A percentile compares a stretch with the other conserved stretches of the same genome.
phyloP scores from a whole-genome alignment of 2,797 vertebrate species.

The Florisuga fusca region DNA sequence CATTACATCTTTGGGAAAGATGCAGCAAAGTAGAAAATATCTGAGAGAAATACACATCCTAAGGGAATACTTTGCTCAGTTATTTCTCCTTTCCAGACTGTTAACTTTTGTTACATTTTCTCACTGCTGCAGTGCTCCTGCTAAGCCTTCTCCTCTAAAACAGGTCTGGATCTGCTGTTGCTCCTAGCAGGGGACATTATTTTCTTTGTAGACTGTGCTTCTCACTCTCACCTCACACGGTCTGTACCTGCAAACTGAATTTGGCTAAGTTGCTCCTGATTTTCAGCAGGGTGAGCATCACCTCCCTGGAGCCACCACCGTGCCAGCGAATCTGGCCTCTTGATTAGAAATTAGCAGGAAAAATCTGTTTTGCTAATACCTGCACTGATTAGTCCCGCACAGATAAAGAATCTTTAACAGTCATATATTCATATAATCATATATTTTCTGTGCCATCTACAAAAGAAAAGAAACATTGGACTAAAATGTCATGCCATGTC shows the following conservation, averaged over 20 bases:
- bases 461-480: neutral
- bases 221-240: conserved; percentile 40
- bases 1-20: neutral
- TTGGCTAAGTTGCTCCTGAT: conserved; percentile 35
- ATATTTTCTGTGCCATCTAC: neutral
- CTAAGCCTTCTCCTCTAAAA: neutral
- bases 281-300: conserved; percentile 20
- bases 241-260: conserved; percentile 47
- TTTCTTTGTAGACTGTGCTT: neutral
- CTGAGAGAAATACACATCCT: neutral
- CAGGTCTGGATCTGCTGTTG: neutral
- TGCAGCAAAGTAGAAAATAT: conserved; percentile 1
- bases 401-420: conserved; percentile 27
- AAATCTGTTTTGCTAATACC: conserved; percentile 46
- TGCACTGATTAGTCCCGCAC: neutral
- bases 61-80: neutral
- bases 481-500: neutral
- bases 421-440: neutral
- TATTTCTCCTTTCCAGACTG: conserved; percentile 5
- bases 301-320: neutral
- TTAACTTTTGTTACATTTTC: neutral
- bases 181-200: neutral
- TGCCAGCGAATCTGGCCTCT: neutral
- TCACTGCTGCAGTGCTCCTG: neutral
- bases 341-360: conserved; percentile 50